Base-by-base conservation (phyloP, 2,113 vertebrate species). In the Aleadryas rufinucha region DNA sequence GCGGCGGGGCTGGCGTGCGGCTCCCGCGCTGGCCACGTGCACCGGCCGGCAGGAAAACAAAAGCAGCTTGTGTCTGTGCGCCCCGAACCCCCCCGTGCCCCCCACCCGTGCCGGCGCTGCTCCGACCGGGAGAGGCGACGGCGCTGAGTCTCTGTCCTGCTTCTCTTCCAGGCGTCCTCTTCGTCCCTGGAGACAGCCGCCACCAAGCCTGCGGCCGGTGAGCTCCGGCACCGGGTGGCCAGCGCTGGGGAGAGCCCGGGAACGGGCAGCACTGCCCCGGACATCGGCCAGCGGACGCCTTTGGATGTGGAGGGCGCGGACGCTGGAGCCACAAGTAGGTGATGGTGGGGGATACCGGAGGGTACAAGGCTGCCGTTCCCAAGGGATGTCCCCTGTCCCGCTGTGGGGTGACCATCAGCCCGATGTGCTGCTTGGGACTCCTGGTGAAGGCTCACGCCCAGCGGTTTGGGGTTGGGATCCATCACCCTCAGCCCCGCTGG, bases 261-360 rank as follows among this genome's bases (percentile, higher is more conserved):
- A 52, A 49, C 94, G 8, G 96, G 72, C 10, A 39, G 96, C 27
- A 3, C 63, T 0, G 21, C 42, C 15, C 91, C 35, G 18, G 97
- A 98, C 50, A 39, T 84, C 18, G 2, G 60, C 75, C 97, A 84
- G 52, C 75, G 90, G 70, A 75, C 92, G 7, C 42, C 93, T 53
- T 75, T 57, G 84, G 96, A 98, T 31, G 91, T 16, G 6, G 97
- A 98, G 2, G 27, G 85, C 5, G 20, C 30, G 0, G 98, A 98
- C 90, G 52, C 66, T 21, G 23, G 76, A 21, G 93, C 96, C 86
- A 95, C 98, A 98, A 98, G 98, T 98, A 98, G 93, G 80, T 77
- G 60, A 65, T 57, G 37, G 19, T 1, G 28, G 47, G 64, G 41
- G 41, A n/a, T 64, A 10, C 5, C 0, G 0, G 22, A 31, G 52